Evolutionary conservation across 53 echinoderm and acorn worm species (phyloP).

Genomic region (Henricia sp.): DNA sequence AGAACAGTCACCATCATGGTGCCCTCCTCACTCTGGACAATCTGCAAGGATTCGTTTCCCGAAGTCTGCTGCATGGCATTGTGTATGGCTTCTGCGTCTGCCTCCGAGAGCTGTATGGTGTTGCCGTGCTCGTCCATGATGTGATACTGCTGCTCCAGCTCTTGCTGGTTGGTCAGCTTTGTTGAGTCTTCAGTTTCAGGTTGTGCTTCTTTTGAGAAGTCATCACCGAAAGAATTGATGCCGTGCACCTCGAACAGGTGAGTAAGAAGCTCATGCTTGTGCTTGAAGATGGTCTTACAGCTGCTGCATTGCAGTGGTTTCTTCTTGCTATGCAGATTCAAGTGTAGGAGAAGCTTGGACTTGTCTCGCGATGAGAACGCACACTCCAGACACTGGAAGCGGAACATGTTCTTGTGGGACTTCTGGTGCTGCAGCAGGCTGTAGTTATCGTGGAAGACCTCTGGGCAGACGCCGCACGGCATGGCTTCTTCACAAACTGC

Average conservation of each 20-base stretch:
- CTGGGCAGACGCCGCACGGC: slow-evolving; percentile 82
- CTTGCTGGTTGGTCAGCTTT: slow-evolving; percentile 71
- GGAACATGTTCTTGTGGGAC: slow-evolving; percentile 74
- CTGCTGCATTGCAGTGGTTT: slow-evolving; percentile 74
- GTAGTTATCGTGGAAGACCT: slow-evolving; percentile 80
- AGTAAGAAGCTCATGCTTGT: slow-evolving; percentile 80
- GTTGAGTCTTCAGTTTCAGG: slow-evolving; percentile 31
- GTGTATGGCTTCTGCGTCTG: slow-evolving; percentile 50
- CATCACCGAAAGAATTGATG: slow-evolving; percentile 62
- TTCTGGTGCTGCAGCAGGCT: slow-evolving; percentile 83
- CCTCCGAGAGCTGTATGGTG: slow-evolving; percentile 46
- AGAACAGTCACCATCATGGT: slow-evolving; percentile 83
- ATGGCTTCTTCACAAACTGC: slow-evolving; percentile 59
- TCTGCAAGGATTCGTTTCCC: slow-evolving; percentile 70
- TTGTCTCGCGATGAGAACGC: slow-evolving; percentile 79
- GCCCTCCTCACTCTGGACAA: slow-evolving; percentile 81
- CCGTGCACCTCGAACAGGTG: slow-evolving; percentile 80
- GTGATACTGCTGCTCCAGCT: slow-evolving; percentile 68
- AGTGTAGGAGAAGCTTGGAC: slow-evolving; percentile 79
- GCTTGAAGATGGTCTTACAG: slow-evolving; percentile 86
- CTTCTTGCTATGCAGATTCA: slow-evolving; percentile 78
- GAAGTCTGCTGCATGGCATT: slow-evolving; percentile 68
- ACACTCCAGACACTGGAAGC: slow-evolving; percentile 90
- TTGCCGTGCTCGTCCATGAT: slow-evolving; percentile 62
- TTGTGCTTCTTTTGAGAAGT: slow-evolving; percentile 27